phyloP scores from a whole-genome alignment of 2,888 invertebrate genomes.

The Drosophila vallismaia region DNA sequence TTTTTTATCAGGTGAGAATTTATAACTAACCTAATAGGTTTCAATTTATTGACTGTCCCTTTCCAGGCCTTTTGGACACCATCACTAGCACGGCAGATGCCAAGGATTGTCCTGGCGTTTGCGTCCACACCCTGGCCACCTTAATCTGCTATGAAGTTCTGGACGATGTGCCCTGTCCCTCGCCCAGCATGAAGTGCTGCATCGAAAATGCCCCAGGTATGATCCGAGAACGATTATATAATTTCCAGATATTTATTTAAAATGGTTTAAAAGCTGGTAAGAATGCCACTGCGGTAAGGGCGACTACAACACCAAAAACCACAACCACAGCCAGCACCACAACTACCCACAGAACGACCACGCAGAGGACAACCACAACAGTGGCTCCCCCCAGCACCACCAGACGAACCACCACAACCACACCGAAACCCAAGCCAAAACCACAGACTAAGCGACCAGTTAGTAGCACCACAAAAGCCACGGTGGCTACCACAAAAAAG shows the following conservation, averaged over 20 bases:
- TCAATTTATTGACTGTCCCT: background rate
- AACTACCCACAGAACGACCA: constrained; percentile 52
- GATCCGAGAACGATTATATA: constrained; percentile 11
- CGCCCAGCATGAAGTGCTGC: constrained; percentile 92
- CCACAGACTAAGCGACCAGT: constrained; percentile 68
- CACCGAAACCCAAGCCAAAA: constrained; percentile 69
- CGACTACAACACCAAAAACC: constrained; percentile 53
- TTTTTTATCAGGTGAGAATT: constrained; percentile 89
- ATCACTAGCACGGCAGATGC: constrained; percentile 93
- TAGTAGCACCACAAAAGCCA: constrained; percentile 68
- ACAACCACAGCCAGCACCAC: constrained; percentile 31
- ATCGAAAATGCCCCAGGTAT: constrained; percentile 89
- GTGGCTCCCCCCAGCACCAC: constrained; percentile 76
- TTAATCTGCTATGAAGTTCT: constrained; percentile 93
- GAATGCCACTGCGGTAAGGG: constrained; percentile 69
- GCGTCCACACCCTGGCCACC: constrained; percentile 93
- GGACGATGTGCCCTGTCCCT: constrained; percentile 92
- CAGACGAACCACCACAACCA: constrained; percentile 70
- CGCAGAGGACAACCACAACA: constrained; percentile 61
- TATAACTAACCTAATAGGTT: no score
- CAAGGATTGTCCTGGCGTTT: constrained; percentile 94
- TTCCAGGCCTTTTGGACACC: constrained; percentile 91
- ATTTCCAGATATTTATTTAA: no score
- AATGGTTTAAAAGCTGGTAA: constrained; percentile 81
- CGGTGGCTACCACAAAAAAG: constrained; percentile 69